A percentile compares a stretch with the other conserved stretches of the same genome.
These are phyloP conservation scores for Belgica antarctica DNA, from an alignment of 2,888 invertebrate species.

Conservation along the genomic window DNA sequence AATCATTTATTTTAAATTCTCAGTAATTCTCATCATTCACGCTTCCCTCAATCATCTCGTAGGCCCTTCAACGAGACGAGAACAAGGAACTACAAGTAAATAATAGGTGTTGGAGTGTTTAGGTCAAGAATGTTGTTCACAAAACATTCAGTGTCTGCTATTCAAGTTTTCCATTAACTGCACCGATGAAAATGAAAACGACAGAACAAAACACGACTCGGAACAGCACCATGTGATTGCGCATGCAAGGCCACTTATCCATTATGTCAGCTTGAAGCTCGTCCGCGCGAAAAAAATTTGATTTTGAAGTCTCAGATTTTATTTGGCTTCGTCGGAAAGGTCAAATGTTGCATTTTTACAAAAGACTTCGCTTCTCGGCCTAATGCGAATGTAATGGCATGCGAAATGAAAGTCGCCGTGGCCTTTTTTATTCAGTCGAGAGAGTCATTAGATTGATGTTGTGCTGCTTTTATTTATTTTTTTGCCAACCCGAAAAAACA, in stretches of 20 bases:
- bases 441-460: background rate
- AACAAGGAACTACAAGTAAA: constrained; percentile 26
- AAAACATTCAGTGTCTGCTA: background rate
- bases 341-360: background rate
- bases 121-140: constrained; percentile 39
- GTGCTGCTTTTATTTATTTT: background rate
- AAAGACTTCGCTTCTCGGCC: background rate
- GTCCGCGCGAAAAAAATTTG: background rate
- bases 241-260: constrained; percentile 11
- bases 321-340: constrained; percentile 22
- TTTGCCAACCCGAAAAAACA: background rate
- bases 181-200: background rate
- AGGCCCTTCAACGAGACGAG: constrained; percentile 14
- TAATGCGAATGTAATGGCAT: background rate
- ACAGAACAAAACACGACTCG: background rate
- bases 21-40: too few species aligned
- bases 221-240: background rate
- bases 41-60: too few species aligned
- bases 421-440: background rate
- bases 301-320: too few species aligned
- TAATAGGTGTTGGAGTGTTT: constrained; percentile 34
- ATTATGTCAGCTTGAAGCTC: background rate
- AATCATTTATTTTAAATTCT: too few species aligned
- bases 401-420: constrained; percentile 12
- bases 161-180: background rate